Evolutionary conservation across 1,140 invertebrate species (phyloP).

Genomic region (Anoplophora glabripennis): DNA sequence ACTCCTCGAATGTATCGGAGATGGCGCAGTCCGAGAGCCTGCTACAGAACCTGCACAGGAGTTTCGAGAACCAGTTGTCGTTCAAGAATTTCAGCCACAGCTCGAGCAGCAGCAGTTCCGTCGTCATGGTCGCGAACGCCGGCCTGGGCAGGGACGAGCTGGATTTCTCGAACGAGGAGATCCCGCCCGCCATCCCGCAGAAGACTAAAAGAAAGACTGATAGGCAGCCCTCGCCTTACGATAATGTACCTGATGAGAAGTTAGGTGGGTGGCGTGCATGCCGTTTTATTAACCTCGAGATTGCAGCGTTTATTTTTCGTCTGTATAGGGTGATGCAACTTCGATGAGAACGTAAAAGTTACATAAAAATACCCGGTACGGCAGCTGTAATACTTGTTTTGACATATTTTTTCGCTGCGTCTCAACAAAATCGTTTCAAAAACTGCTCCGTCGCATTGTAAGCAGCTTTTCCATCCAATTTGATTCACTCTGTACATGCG

Average conservation of each 20-base stretch:
- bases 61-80: conserved; percentile 6
- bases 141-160: conserved; percentile 12
- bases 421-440: too few relatives aligned
- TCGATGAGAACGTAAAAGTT: too few relatives aligned
- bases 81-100: conserved; percentile 28
- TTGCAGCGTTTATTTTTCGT: too few relatives aligned
- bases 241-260: conserved; percentile 63
- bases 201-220: conserved; percentile 59
- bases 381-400: too few relatives aligned
- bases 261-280: conserved; percentile 27
- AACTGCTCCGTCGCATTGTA: too few relatives aligned
- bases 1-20: conserved; percentile 16
- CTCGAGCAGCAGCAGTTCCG: conserved; percentile 32
- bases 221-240: conserved; percentile 69
- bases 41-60: conserved; percentile 14
- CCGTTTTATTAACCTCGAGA: not conserved
- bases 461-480: too few relatives aligned
- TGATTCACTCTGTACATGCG: too few relatives aligned
- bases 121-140: conserved; percentile 26
- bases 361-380: too few relatives aligned
- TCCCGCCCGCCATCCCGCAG: conserved; percentile 66
- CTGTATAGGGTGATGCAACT: too few relatives aligned
- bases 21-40: conserved; percentile 37
- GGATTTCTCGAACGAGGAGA: conserved; percentile 40
- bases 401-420: too few relatives aligned